Percentiles rank a stretch among this genome's conserved stretches.
These are phyloP conservation scores for Eugnorisma glareosa DNA, from an alignment of 2,888 invertebrate genomes.

Conservation along the genomic window DNA sequence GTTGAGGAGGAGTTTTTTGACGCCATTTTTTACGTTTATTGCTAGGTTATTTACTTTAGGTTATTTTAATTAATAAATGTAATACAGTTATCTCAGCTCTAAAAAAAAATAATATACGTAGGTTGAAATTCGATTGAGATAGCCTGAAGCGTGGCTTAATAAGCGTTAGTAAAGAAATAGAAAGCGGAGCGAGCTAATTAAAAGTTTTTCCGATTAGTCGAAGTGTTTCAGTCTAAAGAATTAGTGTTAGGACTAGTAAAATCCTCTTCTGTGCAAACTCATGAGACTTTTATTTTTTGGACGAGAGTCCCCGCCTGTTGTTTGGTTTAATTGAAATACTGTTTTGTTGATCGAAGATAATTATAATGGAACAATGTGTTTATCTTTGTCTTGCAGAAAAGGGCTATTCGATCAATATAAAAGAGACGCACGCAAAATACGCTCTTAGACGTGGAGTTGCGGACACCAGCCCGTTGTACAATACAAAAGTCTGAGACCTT, in stretches of 20 bases:
- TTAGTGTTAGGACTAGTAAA: conserved; percentile 43
- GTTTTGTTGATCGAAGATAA: neutral
- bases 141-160: neutral
- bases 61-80: no score
- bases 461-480: no score
- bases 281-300: conserved; percentile 2
- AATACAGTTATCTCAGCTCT: no score
- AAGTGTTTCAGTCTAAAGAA: conserved; percentile 25
- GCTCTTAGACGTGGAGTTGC: no score
- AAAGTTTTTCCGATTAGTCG: conserved; percentile 53
- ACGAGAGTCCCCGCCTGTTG: neutral
- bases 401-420: neutral
- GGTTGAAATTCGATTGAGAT: neutral
- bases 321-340: neutral
- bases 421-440: no score
- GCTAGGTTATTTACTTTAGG: no score
- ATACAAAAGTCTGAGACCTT: no score
- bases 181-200: conserved; percentile 58
- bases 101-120: no score
- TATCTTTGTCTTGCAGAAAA: neutral
- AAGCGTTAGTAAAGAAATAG: conserved; percentile 39
- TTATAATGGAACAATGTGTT: neutral
- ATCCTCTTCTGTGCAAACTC: neutral
- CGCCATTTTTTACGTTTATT: no score
- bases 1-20: no score